Evolutionary conservation across 2,888 invertebrate genomes (phyloP).

Genomic region (Gastracanthus pulcherrimus): DNA sequence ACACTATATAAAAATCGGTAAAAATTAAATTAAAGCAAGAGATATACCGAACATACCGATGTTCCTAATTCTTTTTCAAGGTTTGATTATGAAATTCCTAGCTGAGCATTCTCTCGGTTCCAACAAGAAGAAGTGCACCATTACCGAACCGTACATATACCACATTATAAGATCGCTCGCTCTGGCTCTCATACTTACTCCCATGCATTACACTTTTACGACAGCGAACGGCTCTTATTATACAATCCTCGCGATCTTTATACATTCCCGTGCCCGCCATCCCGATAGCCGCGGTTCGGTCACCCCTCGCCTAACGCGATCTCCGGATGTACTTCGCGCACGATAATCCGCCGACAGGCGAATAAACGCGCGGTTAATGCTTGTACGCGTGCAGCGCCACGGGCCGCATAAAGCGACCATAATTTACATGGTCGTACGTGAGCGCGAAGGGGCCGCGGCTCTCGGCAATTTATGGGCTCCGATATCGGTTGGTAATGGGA

Average conservation of each 20-base stretch:
- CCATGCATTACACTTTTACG: neutral
- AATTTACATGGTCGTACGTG: slow-evolving; percentile 23
- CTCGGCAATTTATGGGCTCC: slow-evolving; percentile 25
- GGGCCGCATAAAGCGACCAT: slow-evolving; percentile 21
- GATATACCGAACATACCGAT: neutral
- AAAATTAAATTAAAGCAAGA: too few species aligned
- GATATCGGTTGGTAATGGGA: slow-evolving; percentile 48
- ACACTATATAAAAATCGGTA: too few species aligned
- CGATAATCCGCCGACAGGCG: slow-evolving; percentile 46
- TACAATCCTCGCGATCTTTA: neutral
- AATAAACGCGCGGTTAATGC: slow-evolving; percentile 41
- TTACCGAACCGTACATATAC: neutral
- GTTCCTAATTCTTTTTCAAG: neutral
- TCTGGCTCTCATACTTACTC: neutral
- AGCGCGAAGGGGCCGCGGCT: slow-evolving; percentile 18
- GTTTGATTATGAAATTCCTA: neutral
- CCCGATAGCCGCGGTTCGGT: too few species aligned
- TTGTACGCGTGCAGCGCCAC: neutral
- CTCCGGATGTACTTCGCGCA: neutral
- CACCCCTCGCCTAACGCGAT: neutral
- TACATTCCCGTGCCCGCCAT: neutral
- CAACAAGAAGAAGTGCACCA: neutral
- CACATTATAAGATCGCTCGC: neutral
- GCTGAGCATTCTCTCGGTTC: neutral
- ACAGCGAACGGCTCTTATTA: neutral